Conservation (phyloP, 2,113 vertebrate genomes). For the Eublepharis macularius region DNA sequence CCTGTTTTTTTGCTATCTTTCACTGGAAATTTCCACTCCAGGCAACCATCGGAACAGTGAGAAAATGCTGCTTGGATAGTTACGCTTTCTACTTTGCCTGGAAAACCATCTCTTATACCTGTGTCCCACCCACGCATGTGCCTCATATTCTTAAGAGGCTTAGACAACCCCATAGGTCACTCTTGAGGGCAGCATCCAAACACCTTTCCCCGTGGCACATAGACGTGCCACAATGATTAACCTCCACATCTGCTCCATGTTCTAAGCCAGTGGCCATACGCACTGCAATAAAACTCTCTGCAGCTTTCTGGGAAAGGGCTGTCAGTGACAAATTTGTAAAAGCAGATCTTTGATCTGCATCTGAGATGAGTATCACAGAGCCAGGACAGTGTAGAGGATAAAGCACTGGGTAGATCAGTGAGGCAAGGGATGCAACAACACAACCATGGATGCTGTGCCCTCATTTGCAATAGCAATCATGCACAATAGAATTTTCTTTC, state of each 20-base stretch:
- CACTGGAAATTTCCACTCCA: constrained; percentile 28
- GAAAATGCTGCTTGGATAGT: background rate
- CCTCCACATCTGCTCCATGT: background rate
- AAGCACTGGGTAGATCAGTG: background rate
- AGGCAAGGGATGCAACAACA: background rate
- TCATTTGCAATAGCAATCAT: too few species aligned
- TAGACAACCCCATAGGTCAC: constrained; percentile 2
- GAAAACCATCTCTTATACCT: background rate
- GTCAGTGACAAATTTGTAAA: background rate
- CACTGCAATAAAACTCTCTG: background rate
- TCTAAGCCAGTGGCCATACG: background rate
- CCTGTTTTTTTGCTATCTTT: background rate
- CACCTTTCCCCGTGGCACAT: background rate
- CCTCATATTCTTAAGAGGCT: background rate
- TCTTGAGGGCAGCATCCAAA: background rate
- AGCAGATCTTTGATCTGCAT: background rate
- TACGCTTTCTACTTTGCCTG: background rate
- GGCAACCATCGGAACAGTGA: background rate
- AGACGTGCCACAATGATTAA: background rate
- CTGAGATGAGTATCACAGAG: background rate
- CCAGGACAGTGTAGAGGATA: background rate
- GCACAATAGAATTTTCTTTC: too few species aligned
- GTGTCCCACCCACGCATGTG: background rate
- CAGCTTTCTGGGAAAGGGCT: background rate
- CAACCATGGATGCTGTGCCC: background rate